Base-by-base conservation (phyloP, 2,113 vertebrate species). In the Ctenomys sociabilis region DNA sequence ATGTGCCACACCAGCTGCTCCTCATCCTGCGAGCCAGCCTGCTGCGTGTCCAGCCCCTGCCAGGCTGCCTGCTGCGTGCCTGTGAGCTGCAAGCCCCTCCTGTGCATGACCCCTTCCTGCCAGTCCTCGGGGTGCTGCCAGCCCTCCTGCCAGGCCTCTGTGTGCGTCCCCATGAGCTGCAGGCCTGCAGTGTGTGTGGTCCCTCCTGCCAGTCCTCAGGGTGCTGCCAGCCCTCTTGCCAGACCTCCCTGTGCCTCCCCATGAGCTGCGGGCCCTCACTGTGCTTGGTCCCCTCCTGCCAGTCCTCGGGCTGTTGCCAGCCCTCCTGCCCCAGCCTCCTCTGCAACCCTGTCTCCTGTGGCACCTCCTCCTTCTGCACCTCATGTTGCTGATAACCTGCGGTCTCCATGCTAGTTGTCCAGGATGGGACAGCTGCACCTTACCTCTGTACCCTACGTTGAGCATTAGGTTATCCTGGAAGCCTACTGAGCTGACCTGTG, bases 361-460 rank as follows among this genome's bases (percentile, higher is more conserved):
- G 85, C 10, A 35, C 2, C 13, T n/a, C 87, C 3, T 5, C 68
- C 73, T 91, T 92, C 93, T 57, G 73, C 35, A 17, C n/a, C n/a
- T 72, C n/a, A 3, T 73, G 21, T 11, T 73, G 37, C 72, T 73
- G 72, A 4, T 94, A 77, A 92, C 12, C 80, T 16, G 0, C 17
- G 0, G 4, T 5, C 52, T 73, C 37, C 22, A 28, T 2, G 13
- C 2, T 59, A n/a, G 73, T 19, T 17, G 8, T 30, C 14, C 21
- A 21, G n/a, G n/a, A 22, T 7, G 9, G 8, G 70, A n/a, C 19
- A 21, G n/a, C 24, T 5, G 73, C 73, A 28, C 70, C 24, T 3
- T 1, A 75, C 24, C 73, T 43, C 73, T 5, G 3, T 14, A n/a
- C n/a, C 66, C 66, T n/a, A 4, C 0, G 11, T 28, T 43, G 40